Conservation (phyloP, 2,113 vertebrate species). For the Clarias magur region DNA sequence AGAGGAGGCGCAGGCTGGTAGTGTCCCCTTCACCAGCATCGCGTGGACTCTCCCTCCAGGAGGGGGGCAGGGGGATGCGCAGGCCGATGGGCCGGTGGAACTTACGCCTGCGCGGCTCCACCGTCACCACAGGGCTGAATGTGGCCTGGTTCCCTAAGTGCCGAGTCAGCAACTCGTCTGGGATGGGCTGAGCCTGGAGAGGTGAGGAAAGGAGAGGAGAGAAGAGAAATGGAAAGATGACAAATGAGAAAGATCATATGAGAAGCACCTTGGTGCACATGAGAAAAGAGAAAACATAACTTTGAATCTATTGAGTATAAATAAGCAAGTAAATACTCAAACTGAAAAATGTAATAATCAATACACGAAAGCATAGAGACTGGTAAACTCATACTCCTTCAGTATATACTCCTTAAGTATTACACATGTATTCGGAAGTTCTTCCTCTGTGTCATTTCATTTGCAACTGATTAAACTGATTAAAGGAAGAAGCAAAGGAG, state of each 20-base stretch:
- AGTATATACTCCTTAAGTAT: background rate
- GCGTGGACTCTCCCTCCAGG: conserved; percentile 91
- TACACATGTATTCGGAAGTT: background rate
- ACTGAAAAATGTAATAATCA: background rate
- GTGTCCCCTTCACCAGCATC: conserved; percentile 93
- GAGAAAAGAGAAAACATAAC: background rate
- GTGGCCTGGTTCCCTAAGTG: conserved; percentile 96
- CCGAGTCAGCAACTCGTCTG: conserved; percentile 90
- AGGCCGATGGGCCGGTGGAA: conserved; percentile 95
- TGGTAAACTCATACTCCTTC: background rate
- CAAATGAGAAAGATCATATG: background rate
- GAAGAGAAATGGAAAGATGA: background rate
- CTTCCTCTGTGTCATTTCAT: background rate
- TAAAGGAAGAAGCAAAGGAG: background rate
- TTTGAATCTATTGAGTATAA: background rate
- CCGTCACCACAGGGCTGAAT: conserved; percentile 96
- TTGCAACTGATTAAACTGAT: conserved; percentile 1
- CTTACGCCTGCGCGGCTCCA: conserved; percentile 92
- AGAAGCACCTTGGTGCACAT: background rate
- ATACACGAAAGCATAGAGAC: background rate
- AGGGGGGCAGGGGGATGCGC: conserved; percentile 89
- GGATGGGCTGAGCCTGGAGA: conserved; percentile 90
- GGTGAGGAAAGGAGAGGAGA: conserved; percentile 2
- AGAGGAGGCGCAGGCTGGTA: conserved; percentile 94
- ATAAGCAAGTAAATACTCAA: background rate